These are phyloP conservation scores for Scomber colias DNA, from an alignment of 2,113 vertebrate genomes.

Conservation along the genomic window DNA sequence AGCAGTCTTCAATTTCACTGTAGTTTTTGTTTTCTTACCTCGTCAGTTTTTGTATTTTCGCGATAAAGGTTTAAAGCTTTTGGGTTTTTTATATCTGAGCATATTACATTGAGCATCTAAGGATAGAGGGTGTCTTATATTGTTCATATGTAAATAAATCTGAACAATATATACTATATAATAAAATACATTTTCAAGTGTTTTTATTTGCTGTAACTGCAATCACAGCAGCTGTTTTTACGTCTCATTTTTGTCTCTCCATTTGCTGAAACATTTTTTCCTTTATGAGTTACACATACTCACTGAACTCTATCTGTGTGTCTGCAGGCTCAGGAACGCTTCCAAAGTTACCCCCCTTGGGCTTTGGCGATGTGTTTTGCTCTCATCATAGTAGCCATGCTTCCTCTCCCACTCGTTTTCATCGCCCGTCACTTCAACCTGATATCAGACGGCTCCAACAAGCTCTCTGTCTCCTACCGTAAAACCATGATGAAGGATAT, in stretches of 20 bases:
- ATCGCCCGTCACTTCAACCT: conserved; percentile 94
- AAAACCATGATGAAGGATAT: conserved; percentile 99
- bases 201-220: not conserved
- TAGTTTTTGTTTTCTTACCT: no score
- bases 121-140: no score
- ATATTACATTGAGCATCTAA: no score
- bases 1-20: no score
- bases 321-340: conserved; percentile 91
- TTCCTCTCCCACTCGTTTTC: conserved; percentile 94
- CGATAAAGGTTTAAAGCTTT: no score
- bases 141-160: no score
- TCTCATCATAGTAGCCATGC: conserved; percentile 91
- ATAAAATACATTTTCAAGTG: not conserved
- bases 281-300: not conserved
- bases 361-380: conserved; percentile 92
- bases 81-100: no score
- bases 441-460: conserved; percentile 95
- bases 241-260: no score
- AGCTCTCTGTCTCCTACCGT: conserved; percentile 96
- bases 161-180: no score
- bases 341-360: conserved; percentile 95
- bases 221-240: no score
- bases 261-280: not conserved
- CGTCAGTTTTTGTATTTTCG: no score
- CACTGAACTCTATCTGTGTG: conserved; percentile 9